These are phyloP conservation scores for Patiria miniata DNA, from an alignment of 35 echinoderm and acorn worm genomes.

Conservation along the genomic window DNA sequence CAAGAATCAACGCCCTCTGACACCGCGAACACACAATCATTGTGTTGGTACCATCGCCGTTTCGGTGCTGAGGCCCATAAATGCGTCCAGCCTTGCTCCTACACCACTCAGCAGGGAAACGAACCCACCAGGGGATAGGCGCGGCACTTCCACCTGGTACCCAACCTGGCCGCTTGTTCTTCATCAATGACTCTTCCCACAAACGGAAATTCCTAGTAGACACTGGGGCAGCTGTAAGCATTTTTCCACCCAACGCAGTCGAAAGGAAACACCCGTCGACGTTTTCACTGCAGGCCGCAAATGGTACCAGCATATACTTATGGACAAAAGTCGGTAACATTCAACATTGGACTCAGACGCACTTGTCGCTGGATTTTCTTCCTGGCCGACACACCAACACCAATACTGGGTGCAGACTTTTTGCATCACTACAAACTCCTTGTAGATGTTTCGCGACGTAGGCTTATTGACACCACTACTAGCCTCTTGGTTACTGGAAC, in stretches of 20 bases:
- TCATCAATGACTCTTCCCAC: not conserved
- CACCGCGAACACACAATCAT: not conserved
- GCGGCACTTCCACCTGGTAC: not conserved
- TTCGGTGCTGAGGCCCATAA: not conserved
- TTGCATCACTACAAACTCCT: conserved; percentile 28
- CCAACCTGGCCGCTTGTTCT: not conserved
- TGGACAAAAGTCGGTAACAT: conserved; percentile 38
- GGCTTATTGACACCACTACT: conserved; percentile 42
- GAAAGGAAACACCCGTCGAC: not conserved
- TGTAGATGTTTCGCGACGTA: conserved; percentile 23
- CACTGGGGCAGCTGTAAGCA: not conserved
- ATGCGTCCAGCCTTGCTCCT: not conserved
- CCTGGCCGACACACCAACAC: conserved; percentile 41
- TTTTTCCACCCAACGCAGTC: not conserved
- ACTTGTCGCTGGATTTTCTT: conserved; percentile 53
- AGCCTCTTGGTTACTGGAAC: not conserved
- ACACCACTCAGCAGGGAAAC: not conserved
- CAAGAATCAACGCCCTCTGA: not conserved
- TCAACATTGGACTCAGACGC: conserved; percentile 46
- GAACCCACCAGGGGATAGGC: not conserved
- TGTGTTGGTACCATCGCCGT: not conserved
- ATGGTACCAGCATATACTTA: not conserved
- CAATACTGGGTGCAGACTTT: conserved; percentile 62
- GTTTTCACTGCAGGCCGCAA: not conserved
- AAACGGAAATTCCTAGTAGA: too few relatives aligned